phyloP scores from a whole-genome alignment of 2,888 invertebrate genomes.

The Melinopterus prodromus region DNA sequence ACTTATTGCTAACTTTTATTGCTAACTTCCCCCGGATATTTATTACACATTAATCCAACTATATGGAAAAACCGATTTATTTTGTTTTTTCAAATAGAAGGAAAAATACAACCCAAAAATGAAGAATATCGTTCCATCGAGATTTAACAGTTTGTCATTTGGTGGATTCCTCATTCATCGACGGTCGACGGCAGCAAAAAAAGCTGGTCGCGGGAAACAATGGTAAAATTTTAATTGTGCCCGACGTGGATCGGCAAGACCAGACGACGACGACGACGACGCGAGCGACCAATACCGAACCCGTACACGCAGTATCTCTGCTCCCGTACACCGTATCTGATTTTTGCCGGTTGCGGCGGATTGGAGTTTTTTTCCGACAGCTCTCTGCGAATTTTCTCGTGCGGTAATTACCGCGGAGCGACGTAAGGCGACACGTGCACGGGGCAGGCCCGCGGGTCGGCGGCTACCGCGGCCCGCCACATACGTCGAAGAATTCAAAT shows the following conservation, averaged over 20 bases:
- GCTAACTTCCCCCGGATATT: too few relatives aligned
- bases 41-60: too few relatives aligned
- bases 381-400: constrained; percentile 20
- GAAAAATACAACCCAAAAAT: background rate
- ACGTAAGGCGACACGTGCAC: constrained; percentile 20
- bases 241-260: background rate
- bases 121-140: background rate
- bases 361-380: constrained; percentile 17
- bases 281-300: constrained; percentile 10
- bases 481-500: constrained; percentile 38
- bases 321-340: background rate
- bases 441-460: constrained; percentile 14
- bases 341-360: background rate
- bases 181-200: background rate
- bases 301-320: background rate
- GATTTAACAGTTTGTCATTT: background rate
- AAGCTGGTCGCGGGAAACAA: constrained; percentile 8
- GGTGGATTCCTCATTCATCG: background rate
- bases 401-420: constrained; percentile 6
- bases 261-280: background rate
- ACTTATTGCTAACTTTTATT: too few relatives aligned
- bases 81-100: background rate
- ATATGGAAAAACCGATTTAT: too few relatives aligned
- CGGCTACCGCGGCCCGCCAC: constrained; percentile 32
- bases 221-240: constrained; percentile 23